A percentile compares a stretch with the other conserved stretches of the same genome.
Conservation (phyloP, 2,797 vertebrate genomes). For the Crax fasciolata region DNA sequence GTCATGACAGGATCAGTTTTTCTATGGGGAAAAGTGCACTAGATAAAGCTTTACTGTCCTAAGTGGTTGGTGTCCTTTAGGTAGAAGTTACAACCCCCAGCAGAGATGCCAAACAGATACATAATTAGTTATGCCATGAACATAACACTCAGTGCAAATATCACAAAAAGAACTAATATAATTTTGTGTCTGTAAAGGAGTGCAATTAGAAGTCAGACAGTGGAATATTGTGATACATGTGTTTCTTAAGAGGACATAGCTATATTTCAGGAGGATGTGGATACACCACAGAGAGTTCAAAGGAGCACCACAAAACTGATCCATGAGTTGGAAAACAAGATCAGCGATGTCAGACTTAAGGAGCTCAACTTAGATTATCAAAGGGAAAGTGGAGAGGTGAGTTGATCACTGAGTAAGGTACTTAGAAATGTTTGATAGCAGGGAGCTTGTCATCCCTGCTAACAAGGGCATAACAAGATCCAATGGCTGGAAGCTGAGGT, state of each 20-base stretch:
- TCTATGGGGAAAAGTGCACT: not conserved
- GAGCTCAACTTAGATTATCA: conserved; percentile 37
- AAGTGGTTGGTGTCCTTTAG: not conserved
- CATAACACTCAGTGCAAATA: not conserved
- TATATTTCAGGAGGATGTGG: not conserved
- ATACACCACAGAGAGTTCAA: not conserved
- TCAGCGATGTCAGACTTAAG: not conserved
- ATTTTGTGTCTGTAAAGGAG: not conserved
- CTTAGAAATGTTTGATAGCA: conserved; percentile 34
- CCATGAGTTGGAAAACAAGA: not conserved
- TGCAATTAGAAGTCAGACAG: not conserved
- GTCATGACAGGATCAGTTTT: not conserved
- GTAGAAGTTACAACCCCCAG: not conserved
- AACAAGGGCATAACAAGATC: not conserved
- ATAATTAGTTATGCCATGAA: not conserved
- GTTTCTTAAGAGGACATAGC: not conserved
- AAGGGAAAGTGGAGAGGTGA: conserved; percentile 23
- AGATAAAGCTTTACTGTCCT: not conserved
- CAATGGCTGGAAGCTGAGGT: not conserved
- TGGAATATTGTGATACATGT: not conserved
- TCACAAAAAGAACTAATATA: fast-evolving
- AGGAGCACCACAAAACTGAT: not conserved
- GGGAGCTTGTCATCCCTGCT: not conserved
- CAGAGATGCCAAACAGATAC: not conserved
- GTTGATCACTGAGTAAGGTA: not conserved